A percentile compares a stretch with the other conserved stretches of the same genome.
These are phyloP conservation scores for Plagiodera versicolora DNA, from an alignment of 2,888 invertebrate species.

Conservation along the genomic window DNA sequence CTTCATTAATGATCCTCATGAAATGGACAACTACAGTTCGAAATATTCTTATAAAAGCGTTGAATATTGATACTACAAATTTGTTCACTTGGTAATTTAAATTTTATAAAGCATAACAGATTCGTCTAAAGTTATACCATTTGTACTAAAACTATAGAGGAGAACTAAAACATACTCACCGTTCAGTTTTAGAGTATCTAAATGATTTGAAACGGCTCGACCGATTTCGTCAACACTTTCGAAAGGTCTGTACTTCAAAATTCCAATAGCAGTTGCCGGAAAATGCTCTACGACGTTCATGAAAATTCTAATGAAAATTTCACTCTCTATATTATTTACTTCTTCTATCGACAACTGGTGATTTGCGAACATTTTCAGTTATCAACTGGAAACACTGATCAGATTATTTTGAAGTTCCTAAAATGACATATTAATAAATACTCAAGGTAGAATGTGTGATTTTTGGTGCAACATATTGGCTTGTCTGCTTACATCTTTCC, in stretches of 20 bases:
- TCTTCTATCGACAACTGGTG: conserved; percentile 54
- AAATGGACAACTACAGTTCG: too few relatives aligned
- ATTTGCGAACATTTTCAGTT: conserved; percentile 29
- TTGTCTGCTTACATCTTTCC: too few relatives aligned
- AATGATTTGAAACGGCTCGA: conserved; percentile 58
- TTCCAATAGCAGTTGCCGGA: conserved; percentile 58
- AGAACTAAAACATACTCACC: conserved; percentile 57
- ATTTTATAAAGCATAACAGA: too few relatives aligned
- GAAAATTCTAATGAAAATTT: conserved; percentile 62
- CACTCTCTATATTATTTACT: conserved; percentile 59
- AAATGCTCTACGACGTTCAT: conserved; percentile 67
- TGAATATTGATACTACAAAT: too few relatives aligned
- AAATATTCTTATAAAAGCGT: too few relatives aligned
- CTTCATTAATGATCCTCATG: background rate
- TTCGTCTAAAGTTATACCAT: too few relatives aligned
- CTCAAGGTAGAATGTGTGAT: too few relatives aligned
- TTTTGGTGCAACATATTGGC: too few relatives aligned
- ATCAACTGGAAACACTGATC: background rate
- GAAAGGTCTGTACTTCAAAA: conserved; percentile 60
- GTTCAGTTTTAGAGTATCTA: conserved; percentile 58
- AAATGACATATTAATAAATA: too few relatives aligned
- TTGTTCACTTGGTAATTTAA: too few relatives aligned
- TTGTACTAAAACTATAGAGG: too few relatives aligned
- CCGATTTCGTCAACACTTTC: conserved; percentile 55
- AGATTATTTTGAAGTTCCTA: too few relatives aligned